Base-by-base conservation (phyloP, 37 sponge, comb jelly and placozoan genomes). In the Spongia lamella region DNA sequence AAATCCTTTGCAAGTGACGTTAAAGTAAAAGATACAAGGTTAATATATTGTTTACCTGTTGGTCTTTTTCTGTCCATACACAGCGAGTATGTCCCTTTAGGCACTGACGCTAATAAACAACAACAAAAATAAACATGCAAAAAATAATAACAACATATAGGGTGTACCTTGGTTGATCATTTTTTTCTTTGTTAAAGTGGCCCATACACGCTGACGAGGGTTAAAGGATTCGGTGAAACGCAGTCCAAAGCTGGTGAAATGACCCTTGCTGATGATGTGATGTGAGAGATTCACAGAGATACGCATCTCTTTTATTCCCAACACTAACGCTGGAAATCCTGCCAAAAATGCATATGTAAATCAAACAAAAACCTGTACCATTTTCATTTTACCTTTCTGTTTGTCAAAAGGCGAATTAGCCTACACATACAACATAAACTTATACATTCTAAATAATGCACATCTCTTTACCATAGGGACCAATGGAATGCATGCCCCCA, bases 401-500 rank as follows among this genome's bases (percentile, higher is more conserved):
- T 52, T 39, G 52, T 37, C 52, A 21, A 65, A 58, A 2, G 78
- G 66, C 9, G 66, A 65, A 25, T 30, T 40, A 30, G 43, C 56
- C 75, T 79, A 15, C n/a, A n/a, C n/a, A n/a, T n/a, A n/a, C n/a
- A n/a, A n/a, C n/a, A n/a, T n/a, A n/a, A n/a, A n/a, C n/a, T n/a
- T n/a, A n/a, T n/a, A n/a, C n/a, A n/a, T n/a, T n/a, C n/a, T n/a
- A n/a, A n/a, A n/a, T n/a, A n/a, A n/a, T n/a, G n/a, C n/a, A n/a
- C n/a, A n/a, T n/a, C n/a, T n/a, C n/a, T n/a, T 60, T 61, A 86
- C 87, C 80, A 69, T 30, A 0, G 77, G 66, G 14, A 69, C 38
- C 1, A 90, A 38, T 1, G 93, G 93, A 83, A 92, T 86, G 34
- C 88, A 92, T 1, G 81, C 80, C 19, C 88, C 93, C 38, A 84